Percentiles rank a stretch among this genome's conserved stretches.
These are phyloP conservation scores for Pachycephus smyrnensis DNA, from an alignment of 2,888 invertebrate species.

Conservation along the genomic window DNA sequence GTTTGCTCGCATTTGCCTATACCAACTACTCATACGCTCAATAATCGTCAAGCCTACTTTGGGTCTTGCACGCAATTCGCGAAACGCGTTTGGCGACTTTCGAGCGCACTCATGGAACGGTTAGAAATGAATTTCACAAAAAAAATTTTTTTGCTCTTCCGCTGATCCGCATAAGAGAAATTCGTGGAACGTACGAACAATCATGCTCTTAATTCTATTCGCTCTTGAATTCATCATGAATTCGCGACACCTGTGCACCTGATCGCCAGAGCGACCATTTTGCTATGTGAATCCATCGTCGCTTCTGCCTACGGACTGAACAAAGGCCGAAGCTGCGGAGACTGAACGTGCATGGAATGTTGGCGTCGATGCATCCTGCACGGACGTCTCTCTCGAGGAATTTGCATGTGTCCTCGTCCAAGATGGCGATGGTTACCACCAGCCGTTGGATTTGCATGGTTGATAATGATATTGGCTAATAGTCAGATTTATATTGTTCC, in stretches of 20 bases:
- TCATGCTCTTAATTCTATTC: not conserved
- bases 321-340: not conserved
- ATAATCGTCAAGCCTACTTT: not conserved
- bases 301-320: not conserved
- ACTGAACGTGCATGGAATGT: not conserved
- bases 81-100: not conserved
- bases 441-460: not conserved
- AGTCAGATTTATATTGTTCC: not conserved
- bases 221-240: not conserved
- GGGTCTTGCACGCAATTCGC: not conserved
- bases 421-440: not conserved
- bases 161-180: not conserved
- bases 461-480: not conserved
- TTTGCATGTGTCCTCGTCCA: not conserved
- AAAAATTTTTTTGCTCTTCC: not conserved
- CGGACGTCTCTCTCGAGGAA: not conserved
- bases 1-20: not conserved
- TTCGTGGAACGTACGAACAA: not conserved
- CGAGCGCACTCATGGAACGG: not conserved
- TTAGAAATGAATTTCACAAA: not conserved
- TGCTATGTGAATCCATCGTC: not conserved
- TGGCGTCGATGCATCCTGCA: not conserved
- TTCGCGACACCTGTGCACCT: not conserved
- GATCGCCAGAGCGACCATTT: not conserved
- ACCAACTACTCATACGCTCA: not conserved